These are phyloP conservation scores for Portevinia maculata DNA, from an alignment of 2,888 invertebrate genomes.

Conservation along the genomic window DNA sequence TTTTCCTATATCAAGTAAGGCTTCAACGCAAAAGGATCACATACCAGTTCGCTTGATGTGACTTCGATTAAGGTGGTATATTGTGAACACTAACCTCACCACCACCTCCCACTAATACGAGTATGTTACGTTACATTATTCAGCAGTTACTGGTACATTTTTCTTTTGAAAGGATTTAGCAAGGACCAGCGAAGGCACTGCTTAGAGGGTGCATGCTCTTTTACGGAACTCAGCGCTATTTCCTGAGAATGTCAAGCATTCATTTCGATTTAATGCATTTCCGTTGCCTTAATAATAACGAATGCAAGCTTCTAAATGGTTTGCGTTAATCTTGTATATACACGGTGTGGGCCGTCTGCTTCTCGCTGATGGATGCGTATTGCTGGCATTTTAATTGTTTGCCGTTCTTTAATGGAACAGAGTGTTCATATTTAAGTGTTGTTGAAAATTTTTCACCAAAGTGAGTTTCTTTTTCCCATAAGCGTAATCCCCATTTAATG, in stretches of 20 bases:
- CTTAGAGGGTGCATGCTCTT: slow-evolving; percentile 36
- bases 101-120: slow-evolving; percentile 38
- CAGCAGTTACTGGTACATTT: slow-evolving; percentile 33
- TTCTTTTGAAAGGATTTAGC: slow-evolving; percentile 49
- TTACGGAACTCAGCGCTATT: slow-evolving; percentile 70
- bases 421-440: slow-evolving; percentile 58
- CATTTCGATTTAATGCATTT: slow-evolving; percentile 77
- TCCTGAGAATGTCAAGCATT: slow-evolving; percentile 76
- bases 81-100: slow-evolving; percentile 26
- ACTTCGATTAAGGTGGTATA: slow-evolving; percentile 53
- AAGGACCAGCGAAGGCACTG: slow-evolving; percentile 56
- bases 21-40: slow-evolving; percentile 29
- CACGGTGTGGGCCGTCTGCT: not conserved
- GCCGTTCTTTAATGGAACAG: slow-evolving; percentile 61
- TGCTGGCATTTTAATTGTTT: slow-evolving; percentile 60
- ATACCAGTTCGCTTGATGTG: slow-evolving; percentile 51
- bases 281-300: slow-evolving; percentile 75
- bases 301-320: slow-evolving; percentile 60
- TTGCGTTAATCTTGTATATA: slow-evolving; percentile 37
- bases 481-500: slow-evolving; percentile 57
- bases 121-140: slow-evolving; percentile 34
- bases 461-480: slow-evolving; percentile 36
- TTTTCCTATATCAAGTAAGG: slow-evolving; percentile 59
- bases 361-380: slow-evolving; percentile 1
- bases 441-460: slow-evolving; percentile 53